Evolutionary conservation across 2,113 vertebrate species (phyloP).

Genomic region (Vombatus ursinus): DNA sequence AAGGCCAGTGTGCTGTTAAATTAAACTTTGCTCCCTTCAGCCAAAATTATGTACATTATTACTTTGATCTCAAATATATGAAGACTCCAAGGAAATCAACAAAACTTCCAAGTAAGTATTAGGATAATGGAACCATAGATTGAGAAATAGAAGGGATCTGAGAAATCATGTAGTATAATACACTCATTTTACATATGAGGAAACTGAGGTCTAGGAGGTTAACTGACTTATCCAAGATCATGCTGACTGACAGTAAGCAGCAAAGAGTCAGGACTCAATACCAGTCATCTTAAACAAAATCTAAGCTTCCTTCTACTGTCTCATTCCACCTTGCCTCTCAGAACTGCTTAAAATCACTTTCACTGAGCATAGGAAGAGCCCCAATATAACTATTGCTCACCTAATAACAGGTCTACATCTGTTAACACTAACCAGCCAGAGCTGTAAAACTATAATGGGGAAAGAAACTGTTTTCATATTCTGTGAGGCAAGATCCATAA

Average conservation of each 20-base stretch:
- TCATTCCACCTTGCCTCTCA: background rate
- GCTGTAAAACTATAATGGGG: slow-evolving; percentile 9
- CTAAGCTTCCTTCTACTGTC: background rate
- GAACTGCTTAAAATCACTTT: background rate
- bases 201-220: background rate
- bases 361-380: background rate
- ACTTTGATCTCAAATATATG: slow-evolving; percentile 43
- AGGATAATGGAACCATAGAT: background rate
- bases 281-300: background rate
- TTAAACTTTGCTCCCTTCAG: slow-evolving; percentile 1
- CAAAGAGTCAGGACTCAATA: background rate
- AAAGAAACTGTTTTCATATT: slow-evolving; percentile 60
- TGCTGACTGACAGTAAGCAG: background rate
- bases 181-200: background rate
- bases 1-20: background rate
- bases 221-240: background rate
- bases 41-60: slow-evolving; percentile 10
- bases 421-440: slow-evolving; percentile 57
- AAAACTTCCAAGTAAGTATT: background rate
- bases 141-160: background rate
- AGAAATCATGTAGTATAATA: background rate
- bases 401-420: background rate
- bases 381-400: slow-evolving; percentile 1
- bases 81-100: background rate
- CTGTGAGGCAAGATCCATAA: slow-evolving; percentile 74